Base-by-base conservation (phyloP, 2,113 vertebrate species). In the Pithys albifrons region DNA sequence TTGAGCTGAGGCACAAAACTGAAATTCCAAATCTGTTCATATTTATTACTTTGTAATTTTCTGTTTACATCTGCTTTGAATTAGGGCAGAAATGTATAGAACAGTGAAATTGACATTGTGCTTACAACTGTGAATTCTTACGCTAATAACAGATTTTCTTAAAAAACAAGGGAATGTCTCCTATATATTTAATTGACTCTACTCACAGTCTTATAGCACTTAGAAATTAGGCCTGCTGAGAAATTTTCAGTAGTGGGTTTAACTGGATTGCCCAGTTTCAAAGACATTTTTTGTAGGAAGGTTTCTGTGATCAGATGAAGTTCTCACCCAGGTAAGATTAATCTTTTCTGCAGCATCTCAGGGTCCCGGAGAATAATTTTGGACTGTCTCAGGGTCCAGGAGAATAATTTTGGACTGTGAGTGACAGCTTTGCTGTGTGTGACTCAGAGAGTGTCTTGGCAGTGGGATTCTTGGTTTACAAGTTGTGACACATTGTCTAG, bases 11-110 rank as follows among this genome's bases (percentile, higher is more conserved):
- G 75, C 76, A 83, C 17, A 6, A 82, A 92, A 19, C 46, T 91
- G 67, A 92, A 87, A 88, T 96, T 74, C 84, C 73, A 89, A 59
- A 77, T 88, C 66, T 93, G 88, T 64, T 94, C 8, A 0, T 80
- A 71, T 91, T 88, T 94, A 90, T 95, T 93, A n/a, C 70, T 90
- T 82, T 24, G n/a, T 82, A 79, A 79, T 90, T 89, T 81, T 91
- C 87, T 91, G 33, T 89, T 95, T 82, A 67, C 94, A 95, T 87
- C 91, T 96, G 96, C 51, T 93, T 95, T 91, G 90, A 94, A 69
- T 96, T 96, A 92, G 61, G 52, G 25, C 22, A 79, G n/a, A 66
- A 87, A 79, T 48, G 66, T 83, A 90, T 69, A 91, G 79, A 86
- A 62, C 49, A 78, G 46, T 72, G 51, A 77, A 89, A 33, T 37